Evolutionary conservation across 1,140 invertebrate species (phyloP).

Genomic region (Piezodorus guildinii): DNA sequence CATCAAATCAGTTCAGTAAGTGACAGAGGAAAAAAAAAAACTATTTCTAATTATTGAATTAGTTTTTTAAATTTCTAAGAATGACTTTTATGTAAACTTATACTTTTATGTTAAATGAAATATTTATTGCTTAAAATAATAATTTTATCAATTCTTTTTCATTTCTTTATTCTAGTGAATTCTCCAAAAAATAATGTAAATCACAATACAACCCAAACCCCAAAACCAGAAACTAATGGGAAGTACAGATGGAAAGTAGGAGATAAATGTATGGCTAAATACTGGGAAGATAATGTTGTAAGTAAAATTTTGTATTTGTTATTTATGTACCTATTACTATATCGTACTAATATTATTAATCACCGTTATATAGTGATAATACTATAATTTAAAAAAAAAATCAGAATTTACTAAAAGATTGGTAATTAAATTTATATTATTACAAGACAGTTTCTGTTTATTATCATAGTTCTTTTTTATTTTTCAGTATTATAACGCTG

Average conservation of each 20-base stretch:
- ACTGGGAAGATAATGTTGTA: conserved; percentile 84
- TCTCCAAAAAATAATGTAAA: neutral
- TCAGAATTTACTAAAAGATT: too few relatives aligned
- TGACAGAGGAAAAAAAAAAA: neutral
- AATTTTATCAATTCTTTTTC: neutral
- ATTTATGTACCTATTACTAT: neutral
- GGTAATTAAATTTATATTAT: too few relatives aligned
- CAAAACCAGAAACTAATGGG: neutral
- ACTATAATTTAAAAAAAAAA: too few relatives aligned
- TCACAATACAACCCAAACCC: neutral
- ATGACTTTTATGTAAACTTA: too few relatives aligned
- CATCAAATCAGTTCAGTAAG: neutral
- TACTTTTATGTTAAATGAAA: too few relatives aligned
- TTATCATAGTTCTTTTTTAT: too few relatives aligned
- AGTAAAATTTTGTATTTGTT: conserved; percentile 26
- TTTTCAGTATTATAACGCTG: conserved; percentile 68
- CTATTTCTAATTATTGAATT: too few relatives aligned
- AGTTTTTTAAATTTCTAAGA: too few relatives aligned
- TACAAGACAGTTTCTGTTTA: too few relatives aligned
- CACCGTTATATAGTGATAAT: too few relatives aligned
- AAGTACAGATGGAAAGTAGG: conserved; percentile 57
- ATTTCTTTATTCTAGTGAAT: neutral
- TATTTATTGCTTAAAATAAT: neutral
- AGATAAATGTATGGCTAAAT: conserved; percentile 74
- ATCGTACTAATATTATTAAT: neutral